A percentile compares a stretch with the other conserved stretches of the same genome.
phyloP scores from a whole-genome alignment of 2,888 invertebrate genomes.

The Tenthredo distinguenda region DNA sequence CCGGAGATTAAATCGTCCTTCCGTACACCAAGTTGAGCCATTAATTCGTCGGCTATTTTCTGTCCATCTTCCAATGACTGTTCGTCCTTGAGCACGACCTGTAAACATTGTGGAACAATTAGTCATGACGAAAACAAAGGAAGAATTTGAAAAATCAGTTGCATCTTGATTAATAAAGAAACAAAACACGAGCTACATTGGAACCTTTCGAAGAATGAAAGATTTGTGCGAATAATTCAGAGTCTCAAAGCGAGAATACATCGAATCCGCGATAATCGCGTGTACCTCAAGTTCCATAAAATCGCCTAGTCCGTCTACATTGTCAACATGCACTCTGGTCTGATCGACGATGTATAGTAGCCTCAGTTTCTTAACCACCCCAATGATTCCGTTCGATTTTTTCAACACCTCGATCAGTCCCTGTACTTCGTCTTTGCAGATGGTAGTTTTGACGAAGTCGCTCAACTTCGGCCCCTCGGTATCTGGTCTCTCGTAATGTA shows the following conservation, averaged over 20 bases:
- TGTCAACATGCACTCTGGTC: slow-evolving; percentile 94
- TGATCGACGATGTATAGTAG: slow-evolving; percentile 89
- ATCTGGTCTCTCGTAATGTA: slow-evolving; percentile 90
- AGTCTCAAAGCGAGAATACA: background rate
- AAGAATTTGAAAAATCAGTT: background rate
- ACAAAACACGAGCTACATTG: no score
- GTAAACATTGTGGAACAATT: slow-evolving; percentile 60
- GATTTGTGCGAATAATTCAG: no score
- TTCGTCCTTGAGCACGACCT: slow-evolving; percentile 85
- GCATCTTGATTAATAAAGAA: background rate
- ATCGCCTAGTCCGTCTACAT: slow-evolving; percentile 88
- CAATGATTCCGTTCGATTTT: slow-evolving; percentile 85
- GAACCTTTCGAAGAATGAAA: no score
- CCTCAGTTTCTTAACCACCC: slow-evolving; percentile 88
- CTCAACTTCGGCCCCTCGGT: slow-evolving; percentile 89
- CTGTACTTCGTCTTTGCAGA: slow-evolving; percentile 80
- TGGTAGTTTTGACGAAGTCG: slow-evolving; percentile 83
- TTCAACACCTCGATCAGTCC: slow-evolving; percentile 80
- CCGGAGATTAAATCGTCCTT: slow-evolving; percentile 84
- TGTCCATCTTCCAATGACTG: slow-evolving; percentile 86
- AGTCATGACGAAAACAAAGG: background rate
- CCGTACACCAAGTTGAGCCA: slow-evolving; percentile 83
- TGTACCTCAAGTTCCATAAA: slow-evolving; percentile 92
- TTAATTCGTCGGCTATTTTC: slow-evolving; percentile 85
- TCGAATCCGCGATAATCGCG: background rate